A percentile compares a stretch with the other conserved stretches of the same genome.
Evolutionary conservation across 2,888 invertebrate genomes (phyloP).

Genomic region (Fissipunctia ypsillon): DNA sequence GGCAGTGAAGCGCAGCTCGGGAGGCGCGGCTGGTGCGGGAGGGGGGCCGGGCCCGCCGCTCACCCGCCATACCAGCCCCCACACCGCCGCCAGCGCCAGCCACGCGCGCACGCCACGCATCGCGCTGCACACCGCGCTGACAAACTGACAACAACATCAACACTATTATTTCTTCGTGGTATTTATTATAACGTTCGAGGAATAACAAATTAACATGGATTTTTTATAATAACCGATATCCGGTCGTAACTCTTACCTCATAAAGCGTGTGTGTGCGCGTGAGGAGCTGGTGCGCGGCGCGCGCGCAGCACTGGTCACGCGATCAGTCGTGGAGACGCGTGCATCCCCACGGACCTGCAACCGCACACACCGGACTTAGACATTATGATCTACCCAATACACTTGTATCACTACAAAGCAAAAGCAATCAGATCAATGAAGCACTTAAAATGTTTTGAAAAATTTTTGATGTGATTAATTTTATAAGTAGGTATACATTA

Average conservation of each 20-base stretch:
- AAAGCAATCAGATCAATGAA: not conserved
- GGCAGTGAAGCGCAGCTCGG: conserved; percentile 92
- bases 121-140: conserved; percentile 55
- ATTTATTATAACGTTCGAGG: not conserved
- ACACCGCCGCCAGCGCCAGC: conserved; percentile 54
- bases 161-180: not conserved
- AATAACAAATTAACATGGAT: not conserved
- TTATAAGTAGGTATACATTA: not conserved
- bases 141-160: conserved; percentile 38
- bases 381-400: not conserved
- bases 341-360: conserved; percentile 35
- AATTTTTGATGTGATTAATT: not conserved
- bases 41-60: conserved; percentile 76
- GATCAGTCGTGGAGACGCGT: conserved; percentile 19
- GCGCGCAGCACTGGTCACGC: conserved; percentile 49
- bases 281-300: conserved; percentile 52
- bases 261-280: conserved; percentile 54
- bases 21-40: conserved; percentile 86
- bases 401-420: not conserved
- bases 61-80: conserved; percentile 67
- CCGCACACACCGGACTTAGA: not conserved
- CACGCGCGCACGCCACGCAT: conserved; percentile 65
- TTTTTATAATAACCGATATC: not conserved
- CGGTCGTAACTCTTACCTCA: conserved; percentile 45
- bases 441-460: too few species aligned